phyloP scores from a whole-genome alignment of 2,888 invertebrate species.

The Rhamnusium bicolor region DNA sequence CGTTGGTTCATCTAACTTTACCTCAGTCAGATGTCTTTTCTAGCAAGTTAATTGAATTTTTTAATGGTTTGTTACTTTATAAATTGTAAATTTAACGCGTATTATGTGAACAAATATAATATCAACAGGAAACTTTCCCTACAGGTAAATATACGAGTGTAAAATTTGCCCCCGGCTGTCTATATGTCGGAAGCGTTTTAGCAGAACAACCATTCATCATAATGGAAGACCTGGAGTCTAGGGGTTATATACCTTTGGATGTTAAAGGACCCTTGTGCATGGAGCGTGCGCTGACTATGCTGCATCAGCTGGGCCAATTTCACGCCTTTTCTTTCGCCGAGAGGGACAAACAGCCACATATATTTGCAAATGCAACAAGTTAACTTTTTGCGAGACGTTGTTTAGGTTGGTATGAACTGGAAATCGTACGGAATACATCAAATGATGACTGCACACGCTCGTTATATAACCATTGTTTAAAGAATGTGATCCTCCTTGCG shows the following conservation, averaged over 20 bases:
- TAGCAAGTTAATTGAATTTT: background rate
- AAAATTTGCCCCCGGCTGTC: constrained; percentile 36
- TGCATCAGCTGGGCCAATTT: constrained; percentile 30
- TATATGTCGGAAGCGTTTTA: constrained; percentile 22
- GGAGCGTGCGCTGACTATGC: constrained; percentile 19
- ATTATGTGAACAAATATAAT: background rate
- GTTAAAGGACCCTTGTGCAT: constrained; percentile 25
- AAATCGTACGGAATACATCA: background rate
- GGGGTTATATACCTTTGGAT: constrained; percentile 26
- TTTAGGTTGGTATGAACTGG: constrained; percentile 32
- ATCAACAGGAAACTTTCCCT: background rate
- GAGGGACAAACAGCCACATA: constrained; percentile 45
- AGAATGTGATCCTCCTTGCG: too few relatives aligned
- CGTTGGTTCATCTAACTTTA: too few relatives aligned
- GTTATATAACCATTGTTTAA: too few relatives aligned
- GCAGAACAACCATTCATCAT: constrained; percentile 26
- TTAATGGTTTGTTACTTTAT: background rate
- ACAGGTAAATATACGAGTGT: background rate
- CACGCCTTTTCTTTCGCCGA: constrained; percentile 54
- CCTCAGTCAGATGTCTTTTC: too few relatives aligned
- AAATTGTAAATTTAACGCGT: too few relatives aligned
- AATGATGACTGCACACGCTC: too few relatives aligned
- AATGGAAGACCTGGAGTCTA: constrained; percentile 32
- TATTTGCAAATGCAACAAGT: constrained; percentile 46
- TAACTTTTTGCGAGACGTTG: constrained; percentile 47